phyloP scores from a whole-genome alignment of 2,888 invertebrate genomes.

The Chrysolina americana region DNA sequence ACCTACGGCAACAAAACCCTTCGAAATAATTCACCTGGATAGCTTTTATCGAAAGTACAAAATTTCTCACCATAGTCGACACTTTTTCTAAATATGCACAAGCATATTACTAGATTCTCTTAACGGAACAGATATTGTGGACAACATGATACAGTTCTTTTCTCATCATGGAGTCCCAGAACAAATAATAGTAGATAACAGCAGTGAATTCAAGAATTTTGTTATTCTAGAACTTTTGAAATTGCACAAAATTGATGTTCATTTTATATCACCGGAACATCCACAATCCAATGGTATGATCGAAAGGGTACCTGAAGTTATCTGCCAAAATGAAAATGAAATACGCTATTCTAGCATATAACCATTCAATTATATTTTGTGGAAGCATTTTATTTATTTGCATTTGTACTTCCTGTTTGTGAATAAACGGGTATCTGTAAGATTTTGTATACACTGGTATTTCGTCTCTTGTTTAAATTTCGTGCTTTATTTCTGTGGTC shows the following conservation, averaged over 20 bases:
- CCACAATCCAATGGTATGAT: conserved; percentile 45
- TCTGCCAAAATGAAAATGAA: background rate
- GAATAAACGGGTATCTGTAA: too few relatives aligned
- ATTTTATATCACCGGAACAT: conserved; percentile 42
- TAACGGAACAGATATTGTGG: conserved; percentile 35
- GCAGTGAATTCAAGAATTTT: conserved; percentile 50
- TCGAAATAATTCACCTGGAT: too few relatives aligned
- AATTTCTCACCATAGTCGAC: too few relatives aligned
- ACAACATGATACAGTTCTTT: conserved; percentile 45
- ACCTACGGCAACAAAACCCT: too few relatives aligned
- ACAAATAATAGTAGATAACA: conserved; percentile 49
- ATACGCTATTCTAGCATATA: background rate
- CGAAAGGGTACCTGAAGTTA: background rate
- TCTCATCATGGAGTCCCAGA: conserved; percentile 47
- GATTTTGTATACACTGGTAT: too few relatives aligned
- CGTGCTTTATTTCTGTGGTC: too few relatives aligned
- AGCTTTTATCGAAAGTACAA: conserved; percentile 3
- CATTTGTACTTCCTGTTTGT: too few relatives aligned
- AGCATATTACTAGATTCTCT: conserved; percentile 39
- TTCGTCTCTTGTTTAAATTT: too few relatives aligned
- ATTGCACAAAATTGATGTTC: conserved; percentile 48
- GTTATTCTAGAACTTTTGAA: conserved; percentile 42
- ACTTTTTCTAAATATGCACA: too few relatives aligned
- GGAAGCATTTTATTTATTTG: too few relatives aligned
- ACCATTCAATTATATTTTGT: background rate